phyloP scores from a whole-genome alignment of 1,140 invertebrate genomes.

The Drosophila prosaltans region DNA sequence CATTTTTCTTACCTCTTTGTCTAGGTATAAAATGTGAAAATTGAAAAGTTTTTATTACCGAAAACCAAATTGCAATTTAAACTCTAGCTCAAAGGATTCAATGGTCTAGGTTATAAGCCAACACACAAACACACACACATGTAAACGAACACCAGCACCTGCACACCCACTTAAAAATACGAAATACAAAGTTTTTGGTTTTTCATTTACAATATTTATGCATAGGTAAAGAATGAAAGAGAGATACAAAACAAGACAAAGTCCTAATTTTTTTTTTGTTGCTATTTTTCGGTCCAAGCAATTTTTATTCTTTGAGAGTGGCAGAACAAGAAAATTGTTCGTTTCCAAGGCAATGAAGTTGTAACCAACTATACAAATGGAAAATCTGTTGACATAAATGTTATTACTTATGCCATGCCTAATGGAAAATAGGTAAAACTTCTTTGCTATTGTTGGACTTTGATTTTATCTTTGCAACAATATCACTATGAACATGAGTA shows the following conservation, averaged over 20 bases:
- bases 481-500: too few relatives aligned
- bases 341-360: not conserved
- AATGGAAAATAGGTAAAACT: not conserved
- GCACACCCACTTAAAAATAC: not conserved
- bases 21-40: not conserved
- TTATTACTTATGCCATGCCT: not conserved
- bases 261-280: not conserved
- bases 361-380: too few relatives aligned
- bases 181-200: conserved; percentile 6
- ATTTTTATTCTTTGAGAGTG: not conserved
- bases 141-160: not conserved
- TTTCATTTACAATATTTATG: not conserved
- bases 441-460: too few relatives aligned
- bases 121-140: not conserved
- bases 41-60: not conserved
- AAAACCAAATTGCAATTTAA: conserved; percentile 9
- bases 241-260: too few relatives aligned
- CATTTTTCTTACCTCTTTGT: not conserved
- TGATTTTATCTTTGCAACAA: too few relatives aligned
- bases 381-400: not conserved
- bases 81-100: conserved; percentile 2
- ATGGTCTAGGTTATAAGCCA: not conserved
- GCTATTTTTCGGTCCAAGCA: too few relatives aligned
- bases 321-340: not conserved
- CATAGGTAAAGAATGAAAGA: not conserved